Conservation (phyloP, 1,140 invertebrate genomes). For the Scylla paramamosain region DNA sequence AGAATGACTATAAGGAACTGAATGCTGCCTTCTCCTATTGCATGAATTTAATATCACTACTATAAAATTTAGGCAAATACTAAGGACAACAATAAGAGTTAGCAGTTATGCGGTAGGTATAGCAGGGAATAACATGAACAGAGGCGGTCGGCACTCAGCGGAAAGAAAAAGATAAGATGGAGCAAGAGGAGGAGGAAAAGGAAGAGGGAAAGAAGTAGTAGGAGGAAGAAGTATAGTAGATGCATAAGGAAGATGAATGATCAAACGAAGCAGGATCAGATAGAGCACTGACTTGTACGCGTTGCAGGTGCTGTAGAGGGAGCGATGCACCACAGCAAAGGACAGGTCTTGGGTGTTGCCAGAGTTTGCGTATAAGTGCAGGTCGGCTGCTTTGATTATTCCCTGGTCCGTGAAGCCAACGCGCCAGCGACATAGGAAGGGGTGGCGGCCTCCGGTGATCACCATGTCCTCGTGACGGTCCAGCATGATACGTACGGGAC, state of each 20-base stretch:
- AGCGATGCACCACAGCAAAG: constrained; percentile 49
- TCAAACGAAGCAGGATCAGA: background rate
- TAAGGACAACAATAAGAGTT: too few relatives aligned
- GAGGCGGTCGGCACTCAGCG: too few relatives aligned
- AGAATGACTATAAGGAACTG: too few relatives aligned
- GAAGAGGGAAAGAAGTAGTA: background rate
- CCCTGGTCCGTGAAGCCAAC: constrained; percentile 89
- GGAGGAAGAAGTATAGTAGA: background rate
- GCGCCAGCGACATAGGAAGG: constrained; percentile 93
- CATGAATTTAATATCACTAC: too few relatives aligned
- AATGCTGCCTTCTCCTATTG: too few relatives aligned
- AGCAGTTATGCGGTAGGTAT: too few relatives aligned
- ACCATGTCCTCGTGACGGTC: constrained; percentile 97
- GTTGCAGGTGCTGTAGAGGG: constrained; percentile 66
- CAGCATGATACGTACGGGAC: constrained; percentile 92
- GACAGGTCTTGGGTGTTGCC: constrained; percentile 94
- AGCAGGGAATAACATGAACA: too few relatives aligned
- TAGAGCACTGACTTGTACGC: constrained; percentile 51
- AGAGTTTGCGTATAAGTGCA: constrained; percentile 90
- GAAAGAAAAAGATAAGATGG: too few relatives aligned
- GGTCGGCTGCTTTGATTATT: constrained; percentile 86
- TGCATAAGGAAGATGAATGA: background rate
- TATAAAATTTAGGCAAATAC: too few relatives aligned
- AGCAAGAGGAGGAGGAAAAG: too few relatives aligned
- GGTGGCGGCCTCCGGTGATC: constrained; percentile 92